A percentile compares a stretch with the other conserved stretches of the same genome.
phyloP scores from a whole-genome alignment of 1,140 invertebrate genomes.

The Archivesica marissinica region DNA sequence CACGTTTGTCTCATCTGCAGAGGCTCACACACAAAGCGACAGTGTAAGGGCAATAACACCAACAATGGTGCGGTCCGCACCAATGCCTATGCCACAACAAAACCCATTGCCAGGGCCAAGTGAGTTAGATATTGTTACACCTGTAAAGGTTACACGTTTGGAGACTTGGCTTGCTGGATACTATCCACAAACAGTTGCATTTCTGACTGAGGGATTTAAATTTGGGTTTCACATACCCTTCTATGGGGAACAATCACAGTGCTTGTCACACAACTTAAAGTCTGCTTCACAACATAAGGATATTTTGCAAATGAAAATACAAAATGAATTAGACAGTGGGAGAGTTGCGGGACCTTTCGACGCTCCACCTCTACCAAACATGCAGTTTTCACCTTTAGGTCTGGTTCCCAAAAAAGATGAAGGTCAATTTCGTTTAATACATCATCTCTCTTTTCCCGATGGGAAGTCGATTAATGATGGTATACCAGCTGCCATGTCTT shows the following conservation, averaged over 20 bases:
- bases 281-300: background rate
- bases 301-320: conserved; percentile 32
- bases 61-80: background rate
- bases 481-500: conserved; percentile 14
- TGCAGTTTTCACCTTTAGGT: conserved; percentile 46
- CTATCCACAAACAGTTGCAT: background rate
- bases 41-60: background rate
- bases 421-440: conserved; percentile 61
- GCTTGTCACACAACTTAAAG: background rate
- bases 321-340: conserved; percentile 25
- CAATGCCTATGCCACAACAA: background rate
- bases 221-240: background rate
- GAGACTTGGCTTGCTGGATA: background rate
- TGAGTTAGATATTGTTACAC: too few species aligned
- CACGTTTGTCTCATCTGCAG: conserved; percentile 18
- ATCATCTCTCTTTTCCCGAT: conserved; percentile 54
- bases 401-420: conserved; percentile 59
- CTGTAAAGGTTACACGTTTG: background rate
- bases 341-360: conserved; percentile 26
- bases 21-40: background rate
- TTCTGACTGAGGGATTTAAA: background rate
- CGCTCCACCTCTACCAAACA: background rate
- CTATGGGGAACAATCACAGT: background rate
- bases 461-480: conserved; percentile 59
- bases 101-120: background rate